Conservation (phyloP, 2,888 invertebrate genomes). For the Cybosia mesomella region DNA sequence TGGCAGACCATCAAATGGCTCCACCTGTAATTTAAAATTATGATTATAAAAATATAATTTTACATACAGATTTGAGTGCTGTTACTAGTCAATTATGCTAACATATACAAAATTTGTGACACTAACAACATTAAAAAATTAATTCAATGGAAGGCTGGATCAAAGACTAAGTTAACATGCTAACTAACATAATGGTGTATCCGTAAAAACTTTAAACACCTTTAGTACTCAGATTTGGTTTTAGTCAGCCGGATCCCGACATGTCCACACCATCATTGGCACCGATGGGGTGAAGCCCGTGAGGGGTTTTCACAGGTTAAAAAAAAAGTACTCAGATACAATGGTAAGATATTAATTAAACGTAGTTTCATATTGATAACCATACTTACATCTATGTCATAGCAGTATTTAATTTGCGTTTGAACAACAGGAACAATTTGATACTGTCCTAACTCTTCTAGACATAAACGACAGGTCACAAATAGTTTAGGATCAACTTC, state of each 20-base stretch:
- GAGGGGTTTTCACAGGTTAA: too few relatives aligned
- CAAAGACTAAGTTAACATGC: background rate
- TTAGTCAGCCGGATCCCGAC: too few relatives aligned
- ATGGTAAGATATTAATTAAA: too few relatives aligned
- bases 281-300: too few relatives aligned
- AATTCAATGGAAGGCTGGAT: background rate
- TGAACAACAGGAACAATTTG: slow-evolving; percentile 76
- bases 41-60: background rate
- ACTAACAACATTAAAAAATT: background rate
- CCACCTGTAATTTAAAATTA: slow-evolving; percentile 66
- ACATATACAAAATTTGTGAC: background rate
- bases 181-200: too few relatives aligned
- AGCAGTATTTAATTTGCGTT: slow-evolving; percentile 75
- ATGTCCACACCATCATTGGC: too few relatives aligned
- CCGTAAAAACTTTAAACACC: too few relatives aligned
- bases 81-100: background rate
- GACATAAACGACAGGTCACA: slow-evolving; percentile 77
- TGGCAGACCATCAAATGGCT: slow-evolving; percentile 78
- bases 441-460: slow-evolving; percentile 73
- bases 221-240: too few relatives aligned
- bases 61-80: background rate
- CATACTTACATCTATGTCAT: slow-evolving; percentile 74
- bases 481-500: slow-evolving; percentile 75
- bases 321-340: background rate
- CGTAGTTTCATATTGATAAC: background rate